A percentile compares a stretch with the other conserved stretches of the same genome.
Evolutionary conservation across 2,888 invertebrate species (phyloP).

Genomic region (Chouioia cunea): DNA sequence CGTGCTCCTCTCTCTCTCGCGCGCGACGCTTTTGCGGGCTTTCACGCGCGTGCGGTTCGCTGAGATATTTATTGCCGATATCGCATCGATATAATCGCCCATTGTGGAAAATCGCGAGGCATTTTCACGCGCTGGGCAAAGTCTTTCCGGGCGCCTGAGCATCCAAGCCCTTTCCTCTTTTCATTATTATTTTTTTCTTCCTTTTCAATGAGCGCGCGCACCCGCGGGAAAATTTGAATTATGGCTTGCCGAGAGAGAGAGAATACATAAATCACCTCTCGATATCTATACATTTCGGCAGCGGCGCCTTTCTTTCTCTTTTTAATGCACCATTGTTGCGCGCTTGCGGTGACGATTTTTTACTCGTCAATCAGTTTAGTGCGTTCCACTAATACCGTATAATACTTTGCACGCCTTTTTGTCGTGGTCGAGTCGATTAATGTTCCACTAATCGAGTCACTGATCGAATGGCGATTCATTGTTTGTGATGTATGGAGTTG

Average conservation of each 20-base stretch:
- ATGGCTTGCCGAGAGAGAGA: constrained; percentile 40
- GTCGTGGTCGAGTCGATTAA: no score
- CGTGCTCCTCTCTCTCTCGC: constrained; percentile 22
- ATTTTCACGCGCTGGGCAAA: constrained; percentile 35
- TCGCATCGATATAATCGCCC: constrained; percentile 43
- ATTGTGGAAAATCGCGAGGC: constrained; percentile 48
- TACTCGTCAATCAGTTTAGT: neutral
- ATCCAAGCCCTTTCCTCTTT: neutral
- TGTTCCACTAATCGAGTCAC: no score
- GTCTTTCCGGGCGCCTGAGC: constrained; percentile 33
- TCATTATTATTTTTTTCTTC: constrained; percentile 30
- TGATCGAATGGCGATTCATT: no score
- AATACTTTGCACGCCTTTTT: no score
- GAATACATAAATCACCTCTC: constrained; percentile 47
- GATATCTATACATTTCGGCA: constrained; percentile 18
- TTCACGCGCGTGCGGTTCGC: constrained; percentile 58
- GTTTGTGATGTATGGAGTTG: no score
- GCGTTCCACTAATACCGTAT: constrained; percentile 17
- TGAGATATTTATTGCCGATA: constrained; percentile 64
- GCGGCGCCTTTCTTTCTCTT: constrained; percentile 8
- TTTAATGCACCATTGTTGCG: neutral
- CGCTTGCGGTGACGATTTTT: neutral
- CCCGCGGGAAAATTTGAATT: constrained; percentile 45
- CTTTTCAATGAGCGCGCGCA: constrained; percentile 35
- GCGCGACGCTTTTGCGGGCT: constrained; percentile 39